Evolutionary conservation across 2,888 invertebrate species (phyloP).

Genomic region (Morpho deidamia): DNA sequence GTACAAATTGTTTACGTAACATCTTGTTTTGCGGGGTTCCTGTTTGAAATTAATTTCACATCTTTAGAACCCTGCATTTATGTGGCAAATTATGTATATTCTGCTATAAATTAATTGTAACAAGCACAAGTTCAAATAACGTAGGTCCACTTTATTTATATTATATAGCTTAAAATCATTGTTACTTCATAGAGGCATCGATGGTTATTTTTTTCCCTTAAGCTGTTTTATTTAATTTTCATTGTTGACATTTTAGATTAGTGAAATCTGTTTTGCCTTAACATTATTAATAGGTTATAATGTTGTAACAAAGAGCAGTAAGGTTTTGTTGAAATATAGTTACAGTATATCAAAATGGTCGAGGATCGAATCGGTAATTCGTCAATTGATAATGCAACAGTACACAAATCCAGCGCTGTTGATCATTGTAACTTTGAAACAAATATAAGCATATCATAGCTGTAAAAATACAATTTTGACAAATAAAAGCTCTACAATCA

Average conservation of each 20-base stretch:
- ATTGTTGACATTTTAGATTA: slow-evolving; percentile 77
- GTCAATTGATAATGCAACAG: slow-evolving; percentile 68
- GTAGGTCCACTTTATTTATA: slow-evolving; percentile 72
- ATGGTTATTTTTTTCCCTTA: slow-evolving; percentile 53
- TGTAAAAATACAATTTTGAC: slow-evolving; percentile 91
- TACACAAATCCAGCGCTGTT: slow-evolving; percentile 74
- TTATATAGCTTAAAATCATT: slow-evolving; percentile 58
- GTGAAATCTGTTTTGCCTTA: slow-evolving; percentile 76
- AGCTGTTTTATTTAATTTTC: slow-evolving; percentile 75
- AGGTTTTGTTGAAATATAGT: slow-evolving; percentile 65
- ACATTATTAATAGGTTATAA: slow-evolving; percentile 72
- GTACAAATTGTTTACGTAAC: slow-evolving; percentile 21
- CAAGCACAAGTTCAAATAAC: slow-evolving; percentile 75
- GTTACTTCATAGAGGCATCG: slow-evolving; percentile 47
- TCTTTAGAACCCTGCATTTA: slow-evolving; percentile 21
- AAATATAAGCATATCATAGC: slow-evolving; percentile 95
- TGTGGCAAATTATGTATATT: slow-evolving; percentile 40
- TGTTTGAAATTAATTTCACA: slow-evolving; percentile 5
- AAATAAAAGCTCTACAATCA: slow-evolving; percentile 86
- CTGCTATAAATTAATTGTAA: slow-evolving; percentile 56
- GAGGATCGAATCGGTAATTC: slow-evolving; percentile 63
- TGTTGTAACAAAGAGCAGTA: slow-evolving; percentile 64
- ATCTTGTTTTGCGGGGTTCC: slow-evolving; percentile 17
- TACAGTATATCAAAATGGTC: slow-evolving; percentile 59
- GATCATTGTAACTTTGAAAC: slow-evolving; percentile 82